Conservation (phyloP, 2,113 vertebrate genomes). For the Phycodurus eques region DNA sequence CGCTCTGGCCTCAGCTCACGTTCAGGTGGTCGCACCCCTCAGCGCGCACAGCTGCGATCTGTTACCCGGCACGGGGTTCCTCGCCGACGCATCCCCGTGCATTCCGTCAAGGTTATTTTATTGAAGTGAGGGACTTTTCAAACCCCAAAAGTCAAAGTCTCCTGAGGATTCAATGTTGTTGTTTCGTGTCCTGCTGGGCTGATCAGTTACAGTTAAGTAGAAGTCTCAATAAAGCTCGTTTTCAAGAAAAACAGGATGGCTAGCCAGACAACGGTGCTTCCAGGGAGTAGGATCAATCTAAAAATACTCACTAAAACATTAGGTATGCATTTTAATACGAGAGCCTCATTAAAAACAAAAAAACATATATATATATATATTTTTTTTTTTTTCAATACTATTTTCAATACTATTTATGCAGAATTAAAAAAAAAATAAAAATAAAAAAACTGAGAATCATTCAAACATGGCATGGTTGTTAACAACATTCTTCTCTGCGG, state of each 20-base stretch:
- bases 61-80: not conserved
- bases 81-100: too few relatives aligned
- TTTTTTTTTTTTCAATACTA: too few relatives aligned
- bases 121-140: not conserved
- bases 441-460: not conserved
- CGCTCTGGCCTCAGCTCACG: conserved; percentile 10
- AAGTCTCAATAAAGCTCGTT: not conserved
- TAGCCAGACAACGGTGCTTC: not conserved
- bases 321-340: too few relatives aligned
- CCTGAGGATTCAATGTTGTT: not conserved
- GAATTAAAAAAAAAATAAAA: too few relatives aligned
- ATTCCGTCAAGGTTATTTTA: not conserved
- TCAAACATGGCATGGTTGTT: not conserved
- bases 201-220: not conserved
- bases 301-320: too few relatives aligned
- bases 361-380: too few relatives aligned
- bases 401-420: too few relatives aligned
- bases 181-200: not conserved
- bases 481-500: too few relatives aligned
- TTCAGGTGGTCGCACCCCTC: not conserved
- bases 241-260: not conserved
- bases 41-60: not conserved
- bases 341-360: too few relatives aligned
- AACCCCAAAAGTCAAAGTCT: not conserved
- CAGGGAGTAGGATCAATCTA: not conserved